Conservation (phyloP, 1,140 invertebrate species). For the Trachelipus rathkii region DNA sequence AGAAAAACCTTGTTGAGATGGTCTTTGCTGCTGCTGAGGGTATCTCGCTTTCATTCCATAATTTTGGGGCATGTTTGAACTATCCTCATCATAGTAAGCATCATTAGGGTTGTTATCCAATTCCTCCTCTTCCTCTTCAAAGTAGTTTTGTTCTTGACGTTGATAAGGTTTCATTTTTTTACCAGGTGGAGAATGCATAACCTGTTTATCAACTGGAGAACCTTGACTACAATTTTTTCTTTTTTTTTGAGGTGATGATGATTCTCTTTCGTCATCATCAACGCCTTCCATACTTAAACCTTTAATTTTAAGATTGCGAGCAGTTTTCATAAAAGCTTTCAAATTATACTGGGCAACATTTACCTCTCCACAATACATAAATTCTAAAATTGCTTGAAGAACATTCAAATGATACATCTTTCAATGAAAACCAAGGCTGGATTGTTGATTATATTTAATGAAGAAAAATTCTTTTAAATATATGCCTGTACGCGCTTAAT, state of each 20-base stretch:
- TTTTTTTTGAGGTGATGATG: not conserved
- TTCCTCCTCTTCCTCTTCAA: not conserved
- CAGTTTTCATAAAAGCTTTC: slow-evolving; percentile 8
- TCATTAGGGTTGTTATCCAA: no score
- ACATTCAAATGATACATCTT: not conserved
- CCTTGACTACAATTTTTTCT: no score
- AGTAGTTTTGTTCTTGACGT: not conserved
- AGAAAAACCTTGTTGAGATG: no score
- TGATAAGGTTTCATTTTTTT: not conserved
- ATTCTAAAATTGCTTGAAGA: slow-evolving; percentile 12
- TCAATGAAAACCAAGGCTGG: slow-evolving; percentile 21
- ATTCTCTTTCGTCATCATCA: not conserved
- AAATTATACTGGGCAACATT: slow-evolving; percentile 22
- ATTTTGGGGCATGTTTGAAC: no score
- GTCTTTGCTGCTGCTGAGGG: no score
- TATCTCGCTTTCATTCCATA: no score
- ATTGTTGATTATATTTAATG: not conserved
- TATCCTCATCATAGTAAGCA: no score
- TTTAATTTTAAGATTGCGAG: slow-evolving; percentile 14
- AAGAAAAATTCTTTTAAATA: slow-evolving; percentile 11
- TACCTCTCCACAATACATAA: slow-evolving; percentile 23
- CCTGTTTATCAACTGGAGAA: not conserved
- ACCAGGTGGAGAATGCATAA: not conserved
- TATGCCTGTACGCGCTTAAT: not conserved
- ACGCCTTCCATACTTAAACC: not conserved